These are phyloP conservation scores for Erpornis zantholeuca DNA, from an alignment of 2,113 vertebrate species.

Conservation along the genomic window DNA sequence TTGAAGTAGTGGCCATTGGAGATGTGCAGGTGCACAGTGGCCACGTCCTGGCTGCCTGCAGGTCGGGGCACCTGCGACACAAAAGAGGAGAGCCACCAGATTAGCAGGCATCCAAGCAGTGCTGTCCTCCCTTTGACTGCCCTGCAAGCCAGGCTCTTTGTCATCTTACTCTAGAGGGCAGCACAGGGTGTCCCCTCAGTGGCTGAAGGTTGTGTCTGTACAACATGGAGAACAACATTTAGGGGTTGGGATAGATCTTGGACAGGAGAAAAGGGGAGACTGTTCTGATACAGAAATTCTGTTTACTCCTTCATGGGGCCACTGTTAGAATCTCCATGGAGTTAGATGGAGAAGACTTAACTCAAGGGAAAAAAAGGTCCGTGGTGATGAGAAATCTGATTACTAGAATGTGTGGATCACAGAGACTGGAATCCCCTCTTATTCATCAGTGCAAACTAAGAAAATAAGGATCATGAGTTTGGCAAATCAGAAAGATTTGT, in stretches of 20 bases:
- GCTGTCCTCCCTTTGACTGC: neutral
- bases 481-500: neutral
- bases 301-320: neutral
- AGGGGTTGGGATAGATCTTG: neutral
- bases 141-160: neutral
- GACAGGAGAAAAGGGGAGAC: neutral
- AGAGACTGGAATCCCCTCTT: neutral
- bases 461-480: neutral
- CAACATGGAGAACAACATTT: rapidly evolving
- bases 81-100: neutral
- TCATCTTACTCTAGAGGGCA: neutral
- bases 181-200: neutral
- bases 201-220: neutral
- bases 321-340: neutral
- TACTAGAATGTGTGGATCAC: neutral
- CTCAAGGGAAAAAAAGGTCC: neutral
- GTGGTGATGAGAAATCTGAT: neutral
- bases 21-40: neutral
- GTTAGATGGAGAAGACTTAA: neutral
- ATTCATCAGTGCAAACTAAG: neutral
- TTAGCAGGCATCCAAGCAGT: neutral
- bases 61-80: constrained; percentile 1
- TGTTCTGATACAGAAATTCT: neutral
- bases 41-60: constrained; percentile 11
- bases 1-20: constrained; percentile 38